A percentile compares a stretch with the other conserved stretches of the same genome.
These are phyloP conservation scores for Lanistes nyassanus DNA, from an alignment of 1,140 invertebrate genomes.

Conservation along the genomic window DNA sequence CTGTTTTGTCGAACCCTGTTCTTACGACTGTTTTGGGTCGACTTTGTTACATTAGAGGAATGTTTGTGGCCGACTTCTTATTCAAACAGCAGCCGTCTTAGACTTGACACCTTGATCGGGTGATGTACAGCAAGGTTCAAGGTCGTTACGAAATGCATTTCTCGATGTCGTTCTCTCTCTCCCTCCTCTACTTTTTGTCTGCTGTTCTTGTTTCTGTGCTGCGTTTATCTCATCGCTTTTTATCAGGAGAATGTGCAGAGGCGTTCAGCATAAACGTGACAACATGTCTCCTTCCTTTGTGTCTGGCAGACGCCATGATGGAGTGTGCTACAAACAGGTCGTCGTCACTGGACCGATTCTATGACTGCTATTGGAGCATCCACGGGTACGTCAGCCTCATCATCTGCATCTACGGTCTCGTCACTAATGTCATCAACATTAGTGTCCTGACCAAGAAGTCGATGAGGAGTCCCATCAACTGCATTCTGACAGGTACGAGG, in stretches of 20 bases:
- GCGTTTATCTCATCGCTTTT: background rate
- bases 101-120: too few relatives aligned
- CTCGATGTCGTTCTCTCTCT: background rate
- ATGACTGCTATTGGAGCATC: constrained; percentile 62
- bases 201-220: too few relatives aligned
- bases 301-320: background rate
- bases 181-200: background rate
- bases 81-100: too few relatives aligned
- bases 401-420: constrained; percentile 87
- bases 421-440: constrained; percentile 90
- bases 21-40: too few relatives aligned
- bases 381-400: constrained; percentile 79
- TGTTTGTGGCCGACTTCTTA: too few relatives aligned
- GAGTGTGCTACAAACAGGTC: background rate
- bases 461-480: constrained; percentile 85
- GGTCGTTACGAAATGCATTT: too few relatives aligned
- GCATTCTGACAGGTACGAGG: constrained; percentile 78
- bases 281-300: background rate
- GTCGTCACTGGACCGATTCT: constrained; percentile 13
- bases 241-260: background rate
- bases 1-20: too few relatives aligned
- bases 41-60: too few relatives aligned
- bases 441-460: constrained; percentile 86
- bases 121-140: too few relatives aligned
- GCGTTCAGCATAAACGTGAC: background rate